Conservation (phyloP, 2,888 invertebrate species). For the Acleris literana region DNA sequence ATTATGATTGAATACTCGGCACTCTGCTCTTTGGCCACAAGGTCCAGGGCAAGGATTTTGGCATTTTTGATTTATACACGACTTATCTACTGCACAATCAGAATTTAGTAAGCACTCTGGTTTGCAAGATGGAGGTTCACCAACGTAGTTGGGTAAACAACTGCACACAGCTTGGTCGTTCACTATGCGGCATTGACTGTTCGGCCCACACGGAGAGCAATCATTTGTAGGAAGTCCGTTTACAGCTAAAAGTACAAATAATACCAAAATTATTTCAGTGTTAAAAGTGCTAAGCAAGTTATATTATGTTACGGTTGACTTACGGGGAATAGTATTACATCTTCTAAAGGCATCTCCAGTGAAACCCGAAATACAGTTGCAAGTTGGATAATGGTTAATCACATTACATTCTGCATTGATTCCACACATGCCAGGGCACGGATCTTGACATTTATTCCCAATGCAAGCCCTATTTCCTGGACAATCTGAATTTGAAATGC, state of each 20-base stretch:
- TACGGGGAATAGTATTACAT: slow-evolving; percentile 72
- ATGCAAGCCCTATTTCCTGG: slow-evolving; percentile 88
- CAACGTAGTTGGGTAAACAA: slow-evolving; percentile 86
- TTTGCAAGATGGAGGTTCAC: slow-evolving; percentile 87
- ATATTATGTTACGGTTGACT: background rate
- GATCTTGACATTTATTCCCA: slow-evolving; percentile 89
- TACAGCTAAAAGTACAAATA: slow-evolving; percentile 61
- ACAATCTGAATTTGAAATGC: slow-evolving; percentile 88
- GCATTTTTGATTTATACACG: slow-evolving; percentile 88
- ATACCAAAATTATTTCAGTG: too few relatives aligned
- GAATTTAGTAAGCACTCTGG: slow-evolving; percentile 87
- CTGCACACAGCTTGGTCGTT: slow-evolving; percentile 87
- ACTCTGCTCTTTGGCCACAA: slow-evolving; percentile 88
- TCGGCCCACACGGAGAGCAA: slow-evolving; percentile 85
- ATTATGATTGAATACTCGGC: slow-evolving; percentile 88
- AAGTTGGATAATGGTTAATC: slow-evolving; percentile 87
- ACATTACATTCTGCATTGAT: slow-evolving; percentile 88
- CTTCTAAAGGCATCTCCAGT: slow-evolving; percentile 85
- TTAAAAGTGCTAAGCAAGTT: too few relatives aligned
- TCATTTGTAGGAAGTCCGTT: slow-evolving; percentile 68
- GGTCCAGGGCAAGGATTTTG: slow-evolving; percentile 88
- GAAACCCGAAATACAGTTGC: slow-evolving; percentile 85
- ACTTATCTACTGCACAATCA: slow-evolving; percentile 85
- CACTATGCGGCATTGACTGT: slow-evolving; percentile 84
- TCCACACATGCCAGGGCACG: slow-evolving; percentile 90